These are phyloP conservation scores for Physella acuta DNA, from an alignment of 1,140 invertebrate genomes.

Conservation along the genomic window DNA sequence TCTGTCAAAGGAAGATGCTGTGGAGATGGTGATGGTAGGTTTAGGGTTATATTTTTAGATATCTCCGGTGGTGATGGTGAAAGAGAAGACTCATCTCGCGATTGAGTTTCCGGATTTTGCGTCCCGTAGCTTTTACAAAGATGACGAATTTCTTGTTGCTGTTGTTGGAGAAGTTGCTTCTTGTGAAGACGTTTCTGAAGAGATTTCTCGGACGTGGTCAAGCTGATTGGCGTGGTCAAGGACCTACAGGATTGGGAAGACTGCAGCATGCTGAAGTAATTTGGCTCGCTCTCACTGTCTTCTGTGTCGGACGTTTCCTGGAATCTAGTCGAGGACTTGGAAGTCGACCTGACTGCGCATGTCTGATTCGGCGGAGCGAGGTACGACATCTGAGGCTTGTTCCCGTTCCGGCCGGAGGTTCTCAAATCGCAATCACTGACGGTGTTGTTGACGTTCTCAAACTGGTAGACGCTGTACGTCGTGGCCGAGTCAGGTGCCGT, in stretches of 20 bases:
- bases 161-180: constrained; percentile 14
- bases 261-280: constrained; percentile 9
- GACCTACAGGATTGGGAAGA: constrained; percentile 10
- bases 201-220: constrained; percentile 5
- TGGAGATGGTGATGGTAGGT: neutral
- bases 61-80: neutral
- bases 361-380: neutral
- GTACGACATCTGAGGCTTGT: neutral
- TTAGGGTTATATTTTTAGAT: neutral
- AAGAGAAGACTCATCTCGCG: too few relatives aligned
- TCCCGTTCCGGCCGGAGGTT: neutral
- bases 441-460: neutral
- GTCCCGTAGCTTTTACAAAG: too few relatives aligned
- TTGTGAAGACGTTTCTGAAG: constrained; percentile 14
- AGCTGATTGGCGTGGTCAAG: neutral
- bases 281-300: constrained; percentile 19
- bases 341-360: neutral
- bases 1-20: neutral
- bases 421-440: neutral
- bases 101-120: too few relatives aligned
- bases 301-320: constrained; percentile 9
- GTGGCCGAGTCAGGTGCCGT: neutral
- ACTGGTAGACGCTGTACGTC: neutral
- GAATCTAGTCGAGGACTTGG: neutral
- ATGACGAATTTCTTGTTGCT: constrained; percentile 19